These are phyloP conservation scores for Stigmatopora argus DNA, from an alignment of 2,113 vertebrate species.

Conservation along the genomic window DNA sequence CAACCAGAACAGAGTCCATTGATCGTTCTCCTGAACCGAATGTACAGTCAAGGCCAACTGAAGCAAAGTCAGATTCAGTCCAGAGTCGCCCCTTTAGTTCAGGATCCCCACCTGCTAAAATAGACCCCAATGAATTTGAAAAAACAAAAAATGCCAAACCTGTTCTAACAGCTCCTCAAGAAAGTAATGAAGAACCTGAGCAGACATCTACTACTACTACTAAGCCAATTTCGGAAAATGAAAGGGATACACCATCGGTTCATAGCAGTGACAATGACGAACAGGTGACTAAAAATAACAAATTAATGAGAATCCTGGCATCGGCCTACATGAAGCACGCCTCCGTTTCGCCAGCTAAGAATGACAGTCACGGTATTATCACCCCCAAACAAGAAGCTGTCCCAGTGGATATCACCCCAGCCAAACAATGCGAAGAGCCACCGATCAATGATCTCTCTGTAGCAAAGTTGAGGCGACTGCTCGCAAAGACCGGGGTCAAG, in stretches of 20 bases:
- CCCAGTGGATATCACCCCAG: constrained; percentile 48
- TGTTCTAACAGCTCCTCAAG: constrained; percentile 27
- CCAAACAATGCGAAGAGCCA: constrained; percentile 10
- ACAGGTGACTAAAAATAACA: constrained; percentile 34
- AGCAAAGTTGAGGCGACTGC: constrained; percentile 51
- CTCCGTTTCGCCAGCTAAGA: constrained; percentile 14
- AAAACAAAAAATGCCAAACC: constrained; percentile 26
- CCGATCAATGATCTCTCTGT: constrained; percentile 37
- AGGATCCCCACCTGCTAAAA: constrained; percentile 30
- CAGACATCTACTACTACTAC: constrained; percentile 4
- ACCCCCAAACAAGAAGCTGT: constrained; percentile 55
- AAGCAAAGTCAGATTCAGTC: constrained; percentile 22
- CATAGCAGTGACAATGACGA: constrained; percentile 12
- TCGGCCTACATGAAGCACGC: constrained; percentile 62
- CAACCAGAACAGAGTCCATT: constrained; percentile 3
- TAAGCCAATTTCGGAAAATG: constrained; percentile 4
- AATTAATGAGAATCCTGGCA: constrained; percentile 67
- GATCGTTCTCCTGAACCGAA: constrained; percentile 12
- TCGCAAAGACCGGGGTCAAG: constrained; percentile 46
- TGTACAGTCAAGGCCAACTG: constrained; percentile 12
- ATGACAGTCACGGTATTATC: constrained; percentile 15
- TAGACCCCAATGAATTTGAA: constrained; percentile 17
- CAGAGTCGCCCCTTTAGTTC: constrained; percentile 38
- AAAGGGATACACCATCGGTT: constrained; percentile 20
- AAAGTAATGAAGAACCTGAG: constrained; percentile 26